Conservation (phyloP, 2,113 vertebrate species). For the Aix galericulata region DNA sequence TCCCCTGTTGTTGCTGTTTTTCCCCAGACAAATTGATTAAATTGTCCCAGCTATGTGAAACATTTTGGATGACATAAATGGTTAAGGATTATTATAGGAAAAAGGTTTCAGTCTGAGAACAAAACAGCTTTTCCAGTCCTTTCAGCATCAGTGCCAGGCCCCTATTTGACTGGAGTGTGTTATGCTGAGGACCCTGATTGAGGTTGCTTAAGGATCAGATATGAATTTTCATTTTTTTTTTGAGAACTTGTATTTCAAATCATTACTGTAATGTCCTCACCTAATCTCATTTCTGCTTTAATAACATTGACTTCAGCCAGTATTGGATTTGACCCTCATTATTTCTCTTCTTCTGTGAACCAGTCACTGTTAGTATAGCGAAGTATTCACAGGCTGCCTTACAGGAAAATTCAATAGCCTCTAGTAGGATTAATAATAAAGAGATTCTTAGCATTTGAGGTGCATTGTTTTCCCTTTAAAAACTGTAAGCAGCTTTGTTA, state of each 20-base stretch:
- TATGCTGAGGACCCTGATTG: neutral
- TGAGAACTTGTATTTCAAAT: neutral
- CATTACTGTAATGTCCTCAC: neutral
- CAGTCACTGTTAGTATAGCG: neutral
- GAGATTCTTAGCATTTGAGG: neutral
- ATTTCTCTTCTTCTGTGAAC: neutral
- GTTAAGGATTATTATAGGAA: neutral
- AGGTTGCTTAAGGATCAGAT: neutral
- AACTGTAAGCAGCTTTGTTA: constrained; percentile 10
- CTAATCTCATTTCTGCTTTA: neutral
- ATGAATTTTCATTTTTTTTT: neutral
- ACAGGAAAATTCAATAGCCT: neutral
- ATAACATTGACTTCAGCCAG: neutral
- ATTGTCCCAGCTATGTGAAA: neutral
- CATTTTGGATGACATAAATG: neutral
- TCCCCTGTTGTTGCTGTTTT: neutral
- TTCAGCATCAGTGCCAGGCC: neutral
- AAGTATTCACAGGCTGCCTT: neutral
- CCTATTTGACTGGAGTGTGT: neutral
- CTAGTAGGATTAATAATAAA: neutral
- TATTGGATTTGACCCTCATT: neutral
- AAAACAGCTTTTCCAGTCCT: neutral
- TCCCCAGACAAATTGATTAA: neutral
- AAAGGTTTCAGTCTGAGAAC: neutral
- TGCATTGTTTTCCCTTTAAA: constrained; percentile 29